Evolutionary conservation across 2,797 vertebrate genomes (phyloP).

Genomic region (Danionella dracula): DNA sequence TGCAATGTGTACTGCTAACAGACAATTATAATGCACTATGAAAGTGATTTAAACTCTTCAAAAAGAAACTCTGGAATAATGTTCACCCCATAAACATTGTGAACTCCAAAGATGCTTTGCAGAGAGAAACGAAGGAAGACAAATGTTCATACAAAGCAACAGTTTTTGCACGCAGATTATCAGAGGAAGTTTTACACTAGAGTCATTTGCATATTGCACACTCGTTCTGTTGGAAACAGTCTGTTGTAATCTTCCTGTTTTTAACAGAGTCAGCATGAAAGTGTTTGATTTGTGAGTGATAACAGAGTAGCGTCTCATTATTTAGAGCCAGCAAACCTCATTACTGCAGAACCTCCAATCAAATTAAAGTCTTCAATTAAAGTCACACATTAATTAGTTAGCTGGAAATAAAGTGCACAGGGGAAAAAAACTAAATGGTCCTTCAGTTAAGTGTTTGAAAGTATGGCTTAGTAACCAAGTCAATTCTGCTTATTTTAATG

Average conservation of each 20-base stretch:
- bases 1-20: no score
- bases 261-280: background rate
- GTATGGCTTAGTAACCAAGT: no score
- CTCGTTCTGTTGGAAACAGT: background rate
- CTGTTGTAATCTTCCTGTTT: background rate
- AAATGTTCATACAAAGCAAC: no score
- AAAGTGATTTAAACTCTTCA: no score
- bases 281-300: background rate
- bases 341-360: background rate
- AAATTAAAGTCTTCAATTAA: slow-evolving; percentile 12
- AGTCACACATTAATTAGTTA: slow-evolving; percentile 25
- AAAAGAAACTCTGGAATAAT: no score
- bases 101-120: no score
- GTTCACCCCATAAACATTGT: no score
- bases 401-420: background rate
- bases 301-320: background rate
- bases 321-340: background rate
- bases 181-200: background rate
- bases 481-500: no score
- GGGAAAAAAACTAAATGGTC: slow-evolving; percentile 17
- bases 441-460: background rate
- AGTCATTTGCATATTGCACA: background rate
- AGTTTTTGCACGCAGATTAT: background rate
- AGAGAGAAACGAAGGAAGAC: background rate
- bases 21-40: no score